These are phyloP conservation scores for Napeogenes sylphis DNA, from an alignment of 2,888 invertebrate species.

Conservation along the genomic window DNA sequence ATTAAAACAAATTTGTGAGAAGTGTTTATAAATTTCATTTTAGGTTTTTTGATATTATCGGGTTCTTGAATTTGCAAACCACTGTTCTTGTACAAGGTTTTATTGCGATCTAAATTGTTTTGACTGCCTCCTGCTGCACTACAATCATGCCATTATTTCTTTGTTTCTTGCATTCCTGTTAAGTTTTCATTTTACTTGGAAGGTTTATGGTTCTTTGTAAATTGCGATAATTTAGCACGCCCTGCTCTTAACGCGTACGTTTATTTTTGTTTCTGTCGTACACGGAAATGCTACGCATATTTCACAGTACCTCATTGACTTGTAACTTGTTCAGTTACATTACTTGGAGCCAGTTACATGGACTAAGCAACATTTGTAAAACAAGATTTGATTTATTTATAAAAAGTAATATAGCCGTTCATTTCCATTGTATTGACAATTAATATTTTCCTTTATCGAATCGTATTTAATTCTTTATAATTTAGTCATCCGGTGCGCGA, in stretches of 20 bases:
- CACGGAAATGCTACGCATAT: slow-evolving; percentile 14
- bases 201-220: slow-evolving; percentile 46
- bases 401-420: too few species aligned
- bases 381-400: too few species aligned
- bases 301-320: slow-evolving; percentile 3
- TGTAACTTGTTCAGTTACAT: not conserved
- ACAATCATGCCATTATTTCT: slow-evolving; percentile 49
- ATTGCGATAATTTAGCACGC: slow-evolving; percentile 47
- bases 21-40: too few species aligned
- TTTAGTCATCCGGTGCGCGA: slow-evolving; percentile 54
- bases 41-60: too few species aligned
- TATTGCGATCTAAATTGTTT: slow-evolving; percentile 29
- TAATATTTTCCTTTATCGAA: slow-evolving; percentile 32
- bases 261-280: slow-evolving; percentile 32
- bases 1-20: too few species aligned
- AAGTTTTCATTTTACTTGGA: slow-evolving; percentile 47
- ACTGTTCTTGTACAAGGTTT: too few species aligned
- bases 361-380: too few species aligned
- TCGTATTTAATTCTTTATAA: slow-evolving; percentile 53
- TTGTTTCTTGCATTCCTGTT: slow-evolving; percentile 45
- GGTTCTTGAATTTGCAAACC: too few species aligned
- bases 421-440: not conserved
- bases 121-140: slow-evolving; percentile 44
- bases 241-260: slow-evolving; percentile 37
- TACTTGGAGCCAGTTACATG: too few species aligned